Evolutionary conservation across 2,797 vertebrate genomes (phyloP), one percentile per base, ranked within the genome.

Genomic region (Helicolenus hilgendorfi): DNA sequence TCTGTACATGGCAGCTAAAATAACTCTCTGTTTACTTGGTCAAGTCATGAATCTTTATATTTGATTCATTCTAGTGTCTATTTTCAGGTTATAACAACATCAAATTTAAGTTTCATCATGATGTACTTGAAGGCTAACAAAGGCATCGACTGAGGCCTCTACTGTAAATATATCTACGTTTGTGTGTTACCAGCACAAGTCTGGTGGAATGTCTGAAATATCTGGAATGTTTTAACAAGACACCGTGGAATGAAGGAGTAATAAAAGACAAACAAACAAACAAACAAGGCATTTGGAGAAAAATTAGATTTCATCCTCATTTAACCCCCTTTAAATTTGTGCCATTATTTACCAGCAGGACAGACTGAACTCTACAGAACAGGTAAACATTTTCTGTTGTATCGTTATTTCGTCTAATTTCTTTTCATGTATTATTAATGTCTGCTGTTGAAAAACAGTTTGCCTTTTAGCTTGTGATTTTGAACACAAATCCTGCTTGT

Each of bases 181-280:
- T 63, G 41, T 60, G 70, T 58, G 31, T 78, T 87, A 89, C 91
- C 88, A 92, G 92, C 85, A 62, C 79, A 18, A 62, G 80, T 90
- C 84, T 88, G 84, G 91, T 87, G 97, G 97, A 98, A 98, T 98
- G 97, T 97, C 72, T 70, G 88, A 85, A 97, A 96, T 94, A 92
- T 96, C 88, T 95, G 97, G 97, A 97, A 98, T 97, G 97, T 97
- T 96, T 89, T 75, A 84, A 96, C 91, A 92, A 93, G 92, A 94
- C 84, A 88, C 91, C 59, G 85, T 85, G 89, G 87, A 94, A 90
- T 90, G 78, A 85, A 27, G 53, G 68, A 77, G 41, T 74, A 60
- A 73, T 68, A 26, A 56, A 41, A 59, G 29, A 35, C 38, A 45
- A 74, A 36, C 49, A 53, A 53, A 53, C 41, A 31, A 31, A 38